These are phyloP conservation scores for Allophyes oxyacanthae DNA, from an alignment of 2,888 invertebrate species.

Conservation along the genomic window DNA sequence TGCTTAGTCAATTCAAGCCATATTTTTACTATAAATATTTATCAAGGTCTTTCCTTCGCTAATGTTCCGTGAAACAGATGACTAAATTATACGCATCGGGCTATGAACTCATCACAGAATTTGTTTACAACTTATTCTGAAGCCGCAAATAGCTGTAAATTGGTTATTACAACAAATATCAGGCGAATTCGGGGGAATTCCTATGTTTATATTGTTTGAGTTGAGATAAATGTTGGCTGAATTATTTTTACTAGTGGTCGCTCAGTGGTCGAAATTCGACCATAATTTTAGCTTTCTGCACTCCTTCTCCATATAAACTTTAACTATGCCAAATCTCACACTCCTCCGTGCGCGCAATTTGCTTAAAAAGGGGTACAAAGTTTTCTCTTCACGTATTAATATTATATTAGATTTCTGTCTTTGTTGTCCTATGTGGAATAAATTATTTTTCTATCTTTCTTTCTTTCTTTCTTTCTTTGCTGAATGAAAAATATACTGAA, in stretches of 20 bases:
- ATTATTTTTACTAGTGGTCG: constrained; percentile 15
- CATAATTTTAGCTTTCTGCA: too few relatives aligned
- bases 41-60: constrained; percentile 46
- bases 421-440: too few relatives aligned
- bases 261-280: too few relatives aligned
- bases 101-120: constrained; percentile 55
- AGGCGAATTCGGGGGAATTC: constrained; percentile 12
- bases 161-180: constrained; percentile 21
- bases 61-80: constrained; percentile 14
- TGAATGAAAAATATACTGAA: too few relatives aligned
- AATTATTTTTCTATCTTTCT: too few relatives aligned
- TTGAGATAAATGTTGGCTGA: background rate
- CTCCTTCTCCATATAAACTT: too few relatives aligned
- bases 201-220: constrained; percentile 12
- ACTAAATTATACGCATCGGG: constrained; percentile 36
- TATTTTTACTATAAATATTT: constrained; percentile 34
- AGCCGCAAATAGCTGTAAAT: constrained; percentile 47
- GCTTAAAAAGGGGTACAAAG: too few relatives aligned
- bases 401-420: too few relatives aligned
- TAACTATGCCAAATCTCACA: too few relatives aligned
- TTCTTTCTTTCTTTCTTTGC: too few relatives aligned
- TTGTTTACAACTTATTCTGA: constrained; percentile 32
- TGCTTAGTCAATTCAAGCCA: constrained; percentile 17
- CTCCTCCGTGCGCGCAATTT: too few relatives aligned
- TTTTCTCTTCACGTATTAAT: too few relatives aligned